These are phyloP conservation scores for Cristatella mucedo DNA, from an alignment of 2,888 invertebrate genomes.

Conservation along the genomic window DNA sequence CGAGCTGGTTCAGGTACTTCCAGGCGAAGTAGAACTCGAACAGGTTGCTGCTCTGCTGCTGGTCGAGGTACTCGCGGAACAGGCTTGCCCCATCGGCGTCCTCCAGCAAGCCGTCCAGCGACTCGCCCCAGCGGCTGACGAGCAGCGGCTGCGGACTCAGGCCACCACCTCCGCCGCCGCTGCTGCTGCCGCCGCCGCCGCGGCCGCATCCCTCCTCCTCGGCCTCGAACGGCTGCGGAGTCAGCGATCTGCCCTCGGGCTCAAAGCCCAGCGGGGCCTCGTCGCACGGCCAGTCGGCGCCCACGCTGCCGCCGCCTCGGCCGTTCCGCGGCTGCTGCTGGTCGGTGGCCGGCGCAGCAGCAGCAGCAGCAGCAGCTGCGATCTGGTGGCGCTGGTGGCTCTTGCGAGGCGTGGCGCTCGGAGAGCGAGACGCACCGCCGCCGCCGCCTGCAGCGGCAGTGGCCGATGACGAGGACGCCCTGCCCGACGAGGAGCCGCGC, in stretches of 20 bases:
- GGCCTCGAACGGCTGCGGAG: constrained; percentile 32
- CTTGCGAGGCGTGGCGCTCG: constrained; percentile 6
- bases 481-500: constrained; percentile 1
- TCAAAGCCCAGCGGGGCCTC: constrained; percentile 45
- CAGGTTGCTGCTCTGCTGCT: constrained; percentile 23
- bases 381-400: constrained; percentile 1
- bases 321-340: no score
- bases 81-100: constrained; percentile 76
- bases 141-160: no score
- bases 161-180: no score
- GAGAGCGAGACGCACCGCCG: no score
- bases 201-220: constrained; percentile 43
- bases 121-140: constrained; percentile 77
- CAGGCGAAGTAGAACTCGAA: constrained; percentile 66
- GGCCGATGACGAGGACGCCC: no score
- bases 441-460: no score
- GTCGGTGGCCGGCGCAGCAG: not conserved
- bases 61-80: constrained; percentile 48
- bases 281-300: no score
- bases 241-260: constrained; percentile 45
- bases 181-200: no score
- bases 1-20: constrained; percentile 27
- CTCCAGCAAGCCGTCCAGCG: constrained; percentile 62
- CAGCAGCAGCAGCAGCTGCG: constrained; percentile 3
- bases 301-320: not conserved